These are phyloP conservation scores for Ceramica pisi DNA, from an alignment of 2,888 invertebrate genomes.

Conservation along the genomic window DNA sequence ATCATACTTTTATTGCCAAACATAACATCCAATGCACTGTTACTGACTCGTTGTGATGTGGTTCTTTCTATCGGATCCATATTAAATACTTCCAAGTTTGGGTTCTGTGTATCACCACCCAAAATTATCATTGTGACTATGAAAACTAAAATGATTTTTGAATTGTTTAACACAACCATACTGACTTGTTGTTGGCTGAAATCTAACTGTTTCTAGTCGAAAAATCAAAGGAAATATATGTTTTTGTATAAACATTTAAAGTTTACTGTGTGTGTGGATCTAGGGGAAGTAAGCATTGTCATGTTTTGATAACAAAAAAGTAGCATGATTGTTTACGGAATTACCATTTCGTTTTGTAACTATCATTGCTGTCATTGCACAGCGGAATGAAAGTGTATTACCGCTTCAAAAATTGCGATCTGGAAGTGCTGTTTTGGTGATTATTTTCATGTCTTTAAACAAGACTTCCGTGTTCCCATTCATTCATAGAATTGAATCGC, in stretches of 20 bases:
- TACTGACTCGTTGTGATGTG: background rate
- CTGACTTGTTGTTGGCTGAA: background rate
- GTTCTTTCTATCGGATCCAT: background rate
- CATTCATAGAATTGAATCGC: too few species aligned
- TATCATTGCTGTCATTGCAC: background rate
- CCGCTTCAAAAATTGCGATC: too few species aligned
- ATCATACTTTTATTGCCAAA: constrained; percentile 25
- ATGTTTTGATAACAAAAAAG: constrained; percentile 32
- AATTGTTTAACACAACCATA: constrained; percentile 16
- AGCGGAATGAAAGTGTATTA: too few species aligned
- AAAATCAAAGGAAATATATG: background rate
- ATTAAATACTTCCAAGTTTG: background rate
- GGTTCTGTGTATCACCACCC: background rate
- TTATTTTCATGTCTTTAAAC: too few species aligned
- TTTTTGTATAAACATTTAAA: constrained; percentile 28
- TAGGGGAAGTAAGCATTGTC: constrained; percentile 17
- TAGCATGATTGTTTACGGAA: background rate
- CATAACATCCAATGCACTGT: background rate
- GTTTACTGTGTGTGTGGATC: background rate
- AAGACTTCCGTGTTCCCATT: too few species aligned
- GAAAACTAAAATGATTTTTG: background rate
- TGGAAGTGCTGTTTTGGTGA: too few species aligned
- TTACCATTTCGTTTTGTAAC: background rate
- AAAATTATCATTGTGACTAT: constrained; percentile 1
- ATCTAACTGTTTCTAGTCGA: background rate